Base-by-base conservation (phyloP, 2,113 vertebrate genomes). In the Dasyurus viverrinus region DNA sequence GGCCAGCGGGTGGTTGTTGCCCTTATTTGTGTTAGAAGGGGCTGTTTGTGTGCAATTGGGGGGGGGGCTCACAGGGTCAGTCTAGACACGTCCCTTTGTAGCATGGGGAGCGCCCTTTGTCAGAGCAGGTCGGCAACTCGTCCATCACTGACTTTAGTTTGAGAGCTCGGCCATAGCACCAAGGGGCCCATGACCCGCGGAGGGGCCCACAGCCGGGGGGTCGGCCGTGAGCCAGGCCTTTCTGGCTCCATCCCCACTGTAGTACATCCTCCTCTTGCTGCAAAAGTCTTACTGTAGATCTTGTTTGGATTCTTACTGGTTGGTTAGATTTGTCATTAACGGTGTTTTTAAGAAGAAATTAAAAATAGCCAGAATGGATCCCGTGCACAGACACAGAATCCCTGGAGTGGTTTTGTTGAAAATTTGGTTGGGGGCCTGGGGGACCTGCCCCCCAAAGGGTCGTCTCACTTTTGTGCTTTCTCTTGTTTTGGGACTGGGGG, bases 401-500 rank as follows among this genome's bases (percentile, higher is more conserved):
- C 26, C 53, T 84, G 90, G 36, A 57, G 89, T 53, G 90, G 60
- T 22, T 91, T 92, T n/a, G 24, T 53, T n/a, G 93, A 84, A 89
- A 50, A 47, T 93, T 89, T 94, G 89, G 76, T 90, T 47, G 91
- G 91, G 57, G 84, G 47, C 76, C 53, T 54, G 54, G 93, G 54
- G 89, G 46, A 84, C 5, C 60, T 96, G 50, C 92, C 93, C 96
- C 90, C 95, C 94, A 92, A 95, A 97, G 89, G 89, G 5, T 97
- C 96, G 90, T 97, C 92, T 95, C 97, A 96, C 96, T 97, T 96
- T 97, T 54, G 52, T 96, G 98, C 97, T 97, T 93, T 97, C 92
- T 97, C 95, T 96, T 97, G 96, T 97, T 97, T 93, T 93, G 95
- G 93, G 97, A 96, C 95, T 97, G 97, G 98, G 97, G 98, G 98